Base-by-base conservation (phyloP, 23 tunicate species). In the Phallusia fumigata region DNA sequence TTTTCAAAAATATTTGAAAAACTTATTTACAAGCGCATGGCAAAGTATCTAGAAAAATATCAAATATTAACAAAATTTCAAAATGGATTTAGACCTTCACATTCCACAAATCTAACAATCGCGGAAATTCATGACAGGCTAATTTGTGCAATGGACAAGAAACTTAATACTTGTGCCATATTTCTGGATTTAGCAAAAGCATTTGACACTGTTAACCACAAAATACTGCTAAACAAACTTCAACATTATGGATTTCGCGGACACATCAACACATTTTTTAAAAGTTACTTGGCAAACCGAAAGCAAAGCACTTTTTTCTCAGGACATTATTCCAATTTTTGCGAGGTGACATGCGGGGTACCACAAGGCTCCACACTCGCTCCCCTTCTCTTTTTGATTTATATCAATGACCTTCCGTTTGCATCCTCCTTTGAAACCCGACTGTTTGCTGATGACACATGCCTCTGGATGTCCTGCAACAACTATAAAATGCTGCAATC, bases 1-100 rank as follows among this genome's bases (percentile, higher is more conserved):
- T 24, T 58, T 58, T 22, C 69, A 8, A 74, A 74, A 74, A 74
- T 74, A 21, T 74, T 74, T 74, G 78, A 74, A 19, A 74, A 74
- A 35, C 8, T 33, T 33, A 33, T 74, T 2, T 35, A 74, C 44
- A 74, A 35, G 19, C 78, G 44, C 26, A 33, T 74, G 44, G 12
- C 22, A 33, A 35, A 13, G 5, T 74, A 33, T 31, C 19, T 74
- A 12, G 34, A 74, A 3, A 74, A 74, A 35, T 35, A 74, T 35
- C 11, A 74, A 19, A 19, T 74, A 33, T 74, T 74, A 31, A 28
- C 78, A 33, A 33, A 24, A 33, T 35, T 33, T 74, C 78, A 74
- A 35, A 33, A 33, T 31, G 78, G 78, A 5, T 74, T 74, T 74
- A 33, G 78, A 19, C n/a, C 36, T 10, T 10, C 12, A 1, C 44